Base-by-base conservation (phyloP, 2,113 vertebrate species). In the Emydocephalus ijimae region DNA sequence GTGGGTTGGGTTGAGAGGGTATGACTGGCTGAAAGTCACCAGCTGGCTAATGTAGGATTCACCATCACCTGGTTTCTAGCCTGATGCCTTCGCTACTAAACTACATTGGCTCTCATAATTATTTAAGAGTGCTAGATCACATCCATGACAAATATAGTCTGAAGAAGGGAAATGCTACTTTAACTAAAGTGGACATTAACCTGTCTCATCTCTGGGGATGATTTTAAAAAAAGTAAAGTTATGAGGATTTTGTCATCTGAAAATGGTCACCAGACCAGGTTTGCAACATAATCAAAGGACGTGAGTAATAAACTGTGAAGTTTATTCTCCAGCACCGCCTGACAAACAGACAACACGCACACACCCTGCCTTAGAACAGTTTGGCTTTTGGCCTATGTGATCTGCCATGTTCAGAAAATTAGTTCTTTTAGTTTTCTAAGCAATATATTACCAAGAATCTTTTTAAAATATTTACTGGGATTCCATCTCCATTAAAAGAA, bases 401-500 rank as follows among this genome's bases (percentile, higher is more conserved):
- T 45, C 23, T 69, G 11, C n/a, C 5, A 15, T 74, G 6, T 81
- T 81, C 69, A 39, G 69, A 34, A 81, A 81, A 81, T 20, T 20
- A 81, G 69, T 81, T 81, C n/a, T 39, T 81, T 81, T 81, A 1
- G n/a, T 81, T 81, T 81, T 81, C 15, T 20, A 81, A 81, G 39
- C 2, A 1, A 81, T 81, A 39, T 39, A 20, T 87, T 50, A 2
- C 61, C 92, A 26, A 91, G 48, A 3, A 93, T 0, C 91, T 90
- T 45, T 24, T 64, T n/a, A 5, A n/a, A 59, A 93, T 90, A 90
- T 89, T 95, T 90, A 87, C 74, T 5, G 45, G n/a, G 92, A 95
- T 91, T 85, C 34, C 14, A 45, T 88, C 87, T 90, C 93, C 48
- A 64, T 91, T 34, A 92, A 95, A 55, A 8, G 29, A 85, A 5